These are phyloP conservation scores for Gyrodactylus salaris DNA, from an alignment of 1,140 invertebrate genomes.

Conservation along the genomic window DNA sequence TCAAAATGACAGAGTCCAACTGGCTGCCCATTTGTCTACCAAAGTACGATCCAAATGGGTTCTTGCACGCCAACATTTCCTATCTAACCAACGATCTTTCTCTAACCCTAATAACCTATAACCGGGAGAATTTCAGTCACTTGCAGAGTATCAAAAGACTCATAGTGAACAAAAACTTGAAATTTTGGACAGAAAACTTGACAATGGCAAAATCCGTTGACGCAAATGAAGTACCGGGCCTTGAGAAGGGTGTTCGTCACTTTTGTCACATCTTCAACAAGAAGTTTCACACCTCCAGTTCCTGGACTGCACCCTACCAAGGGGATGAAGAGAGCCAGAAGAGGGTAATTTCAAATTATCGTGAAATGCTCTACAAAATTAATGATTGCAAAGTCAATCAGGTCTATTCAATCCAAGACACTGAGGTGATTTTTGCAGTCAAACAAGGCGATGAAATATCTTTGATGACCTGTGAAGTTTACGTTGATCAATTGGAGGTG, in stretches of 20 bases:
- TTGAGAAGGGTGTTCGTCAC: background rate
- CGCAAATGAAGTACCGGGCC: background rate
- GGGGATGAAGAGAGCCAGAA: background rate
- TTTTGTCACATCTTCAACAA: background rate
- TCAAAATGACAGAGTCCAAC: background rate
- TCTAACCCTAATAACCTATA: background rate
- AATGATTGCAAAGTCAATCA: no score
- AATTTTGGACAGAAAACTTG: no score
- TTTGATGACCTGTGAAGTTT: background rate
- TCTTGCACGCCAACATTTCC: background rate
- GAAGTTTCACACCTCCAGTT: background rate
- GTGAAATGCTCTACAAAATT: no score
- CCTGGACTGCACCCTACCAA: background rate
- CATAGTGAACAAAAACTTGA: no score
- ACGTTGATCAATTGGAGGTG: background rate
- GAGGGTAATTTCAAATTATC: no score
- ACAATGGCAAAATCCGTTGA: no score
- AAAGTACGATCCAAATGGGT: background rate
- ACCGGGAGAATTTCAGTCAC: background rate
- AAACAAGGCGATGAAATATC: background rate
- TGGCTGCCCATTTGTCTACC: background rate
- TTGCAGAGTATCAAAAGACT: background rate
- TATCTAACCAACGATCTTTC: background rate
- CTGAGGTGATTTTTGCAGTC: background rate
- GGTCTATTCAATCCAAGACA: no score